Percentiles rank a stretch among this genome's conserved stretches.
Evolutionary conservation across 2,113 vertebrate genomes (phyloP).

Genomic region (Nycticorax nycticorax): DNA sequence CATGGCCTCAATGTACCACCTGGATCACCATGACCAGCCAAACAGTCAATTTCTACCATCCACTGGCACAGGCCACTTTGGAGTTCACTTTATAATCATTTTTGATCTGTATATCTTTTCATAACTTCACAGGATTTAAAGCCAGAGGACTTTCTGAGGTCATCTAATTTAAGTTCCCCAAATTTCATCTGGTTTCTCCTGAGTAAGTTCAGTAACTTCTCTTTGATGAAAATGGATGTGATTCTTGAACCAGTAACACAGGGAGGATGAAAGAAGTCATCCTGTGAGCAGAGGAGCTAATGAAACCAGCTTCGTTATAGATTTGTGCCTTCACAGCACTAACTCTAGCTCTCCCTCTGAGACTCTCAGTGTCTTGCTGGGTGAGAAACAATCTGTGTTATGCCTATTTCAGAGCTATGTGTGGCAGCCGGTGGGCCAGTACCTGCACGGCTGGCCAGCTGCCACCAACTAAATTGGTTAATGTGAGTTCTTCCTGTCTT

Average conservation of each 20-base stretch:
- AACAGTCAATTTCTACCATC: not conserved
- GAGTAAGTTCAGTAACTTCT: not conserved
- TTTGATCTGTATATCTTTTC: not conserved
- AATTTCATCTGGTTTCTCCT: not conserved
- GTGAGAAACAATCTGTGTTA: not conserved
- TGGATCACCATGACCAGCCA: not conserved
- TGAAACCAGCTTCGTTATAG: not conserved
- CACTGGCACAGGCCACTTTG: not conserved
- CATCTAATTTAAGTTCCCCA: not conserved
- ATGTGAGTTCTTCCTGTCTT: not conserved
- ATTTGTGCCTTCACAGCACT: not conserved
- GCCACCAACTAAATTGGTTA: not conserved
- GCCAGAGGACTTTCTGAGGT: not conserved
- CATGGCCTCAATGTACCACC: not conserved
- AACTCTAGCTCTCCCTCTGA: not conserved
- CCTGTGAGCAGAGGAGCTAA: not conserved
- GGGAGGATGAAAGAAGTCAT: rapidly evolving
- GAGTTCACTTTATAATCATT: not conserved
- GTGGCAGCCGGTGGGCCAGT: not conserved
- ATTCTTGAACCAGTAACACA: not conserved
- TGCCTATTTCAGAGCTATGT: not conserved
- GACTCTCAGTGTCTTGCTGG: not conserved
- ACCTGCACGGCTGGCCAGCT: not conserved
- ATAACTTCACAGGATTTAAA: not conserved
- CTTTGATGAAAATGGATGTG: not conserved